phyloP scores from a whole-genome alignment of 1,140 invertebrate genomes.

The Euura lappo region DNA sequence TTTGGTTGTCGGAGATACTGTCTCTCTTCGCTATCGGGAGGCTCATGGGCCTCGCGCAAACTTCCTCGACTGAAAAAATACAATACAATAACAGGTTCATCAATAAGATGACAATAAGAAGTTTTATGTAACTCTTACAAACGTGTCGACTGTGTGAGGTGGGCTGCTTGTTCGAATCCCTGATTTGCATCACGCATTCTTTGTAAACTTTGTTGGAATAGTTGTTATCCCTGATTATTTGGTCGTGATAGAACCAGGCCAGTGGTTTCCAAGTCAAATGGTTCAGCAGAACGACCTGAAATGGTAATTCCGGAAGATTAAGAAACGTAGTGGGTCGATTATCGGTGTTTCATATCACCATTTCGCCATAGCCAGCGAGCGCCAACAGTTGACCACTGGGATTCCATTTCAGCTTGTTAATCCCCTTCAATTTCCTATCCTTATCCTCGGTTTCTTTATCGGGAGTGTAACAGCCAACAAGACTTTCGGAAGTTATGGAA shows the following conservation, averaged over 20 bases:
- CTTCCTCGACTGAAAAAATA: conserved; percentile 48
- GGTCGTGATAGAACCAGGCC: conserved; percentile 45
- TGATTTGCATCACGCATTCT: conserved; percentile 42
- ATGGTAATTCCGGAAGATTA: background rate
- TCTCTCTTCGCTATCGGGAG: conserved; percentile 48
- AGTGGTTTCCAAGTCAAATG: conserved; percentile 54
- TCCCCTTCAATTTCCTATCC: conserved; percentile 40
- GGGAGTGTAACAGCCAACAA: conserved; percentile 45
- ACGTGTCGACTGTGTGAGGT: conserved; percentile 32
- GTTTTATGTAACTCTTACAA: conserved; percentile 38
- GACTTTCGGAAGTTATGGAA: conserved; percentile 46
- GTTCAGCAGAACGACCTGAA: conserved; percentile 51
- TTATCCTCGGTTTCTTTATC: conserved; percentile 28
- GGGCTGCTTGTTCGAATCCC: conserved; percentile 31
- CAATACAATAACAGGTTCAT: conserved; percentile 4
- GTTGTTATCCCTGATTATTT: conserved; percentile 47
- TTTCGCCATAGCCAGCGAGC: conserved; percentile 53
- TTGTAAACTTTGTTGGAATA: conserved; percentile 52
- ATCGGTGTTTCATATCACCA: conserved; percentile 32
- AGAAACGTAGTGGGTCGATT: conserved; percentile 15
- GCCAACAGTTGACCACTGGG: conserved; percentile 54
- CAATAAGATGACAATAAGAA: conserved; percentile 12
- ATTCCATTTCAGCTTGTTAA: conserved; percentile 52
- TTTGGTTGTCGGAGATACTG: conserved; percentile 26
- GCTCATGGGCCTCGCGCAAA: conserved; percentile 48